Base-by-base conservation (phyloP, 2,113 vertebrate genomes). In the Garra rufa region DNA sequence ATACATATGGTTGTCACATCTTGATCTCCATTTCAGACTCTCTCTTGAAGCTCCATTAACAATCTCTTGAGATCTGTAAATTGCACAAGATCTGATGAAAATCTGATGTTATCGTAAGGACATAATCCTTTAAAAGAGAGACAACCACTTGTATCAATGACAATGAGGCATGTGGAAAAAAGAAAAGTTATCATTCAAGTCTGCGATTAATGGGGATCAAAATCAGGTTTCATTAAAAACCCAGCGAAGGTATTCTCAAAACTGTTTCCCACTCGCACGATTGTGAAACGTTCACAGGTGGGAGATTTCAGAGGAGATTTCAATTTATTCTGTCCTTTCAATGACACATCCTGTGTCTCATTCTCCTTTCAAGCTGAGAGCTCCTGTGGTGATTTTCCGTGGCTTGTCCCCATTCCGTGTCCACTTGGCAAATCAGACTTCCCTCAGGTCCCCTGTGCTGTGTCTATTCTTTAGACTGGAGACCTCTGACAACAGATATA, bases 391-490 rank as follows among this genome's bases (percentile, higher is more conserved):
- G 70, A 71, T 46, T 71, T 34, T 48, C 19, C 19, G 15, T 2
- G 3, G n/a, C 82, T 79, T 67, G 59, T 30, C 52, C 8, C 34
- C 75, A 73, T 63, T 61, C 83, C 34, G 55, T 81, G 57, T 74
- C 84, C 69, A 79, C 21, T 61, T 80, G 76, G 67, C 69, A 82
- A 83, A 71, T 88, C 57, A 78, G 74, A 28, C 26, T 81, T 14
- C 50, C 59, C 43, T 76, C 28, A 81, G 50, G 21, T 55, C 57
- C 26, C 24, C 15, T 28, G 41, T 65, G 52, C 57, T 55, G 11
- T 34, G 19, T 81, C 17, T 50, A 34, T 81, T 34, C 17, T 81
- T 81, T 61, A 67, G 48, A 19, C 59, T 21, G 15, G 41, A 67
- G 15, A 34, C 75, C 52, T 24, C 50, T 59, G 75, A 80, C 57